phyloP scores from a whole-genome alignment of 2,113 vertebrate genomes.

The Elaphurus davidianus region DNA sequence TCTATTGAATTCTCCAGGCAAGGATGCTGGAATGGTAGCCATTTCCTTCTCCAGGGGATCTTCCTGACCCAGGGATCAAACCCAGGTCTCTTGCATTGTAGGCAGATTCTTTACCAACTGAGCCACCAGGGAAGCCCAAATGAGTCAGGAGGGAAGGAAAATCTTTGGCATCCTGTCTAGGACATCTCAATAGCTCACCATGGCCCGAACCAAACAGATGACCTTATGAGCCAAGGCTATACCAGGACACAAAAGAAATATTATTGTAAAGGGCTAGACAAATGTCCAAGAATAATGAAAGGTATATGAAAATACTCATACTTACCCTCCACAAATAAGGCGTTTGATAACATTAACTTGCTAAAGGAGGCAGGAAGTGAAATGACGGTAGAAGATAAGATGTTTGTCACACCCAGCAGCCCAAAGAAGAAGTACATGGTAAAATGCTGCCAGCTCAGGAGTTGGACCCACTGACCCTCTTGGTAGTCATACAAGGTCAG shows the following conservation, averaged over 20 bases:
- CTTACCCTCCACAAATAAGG: constrained; percentile 94
- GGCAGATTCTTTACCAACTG: not conserved
- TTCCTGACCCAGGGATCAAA: not conserved
- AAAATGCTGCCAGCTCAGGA: constrained; percentile 94
- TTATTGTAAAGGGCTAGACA: not conserved
- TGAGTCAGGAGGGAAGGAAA: not conserved
- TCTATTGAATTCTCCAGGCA: not conserved
- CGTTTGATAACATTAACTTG: constrained; percentile 89
- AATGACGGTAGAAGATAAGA: constrained; percentile 86
- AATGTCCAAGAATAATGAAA: not conserved
- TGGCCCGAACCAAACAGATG: not conserved
- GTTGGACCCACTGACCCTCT: constrained; percentile 87
- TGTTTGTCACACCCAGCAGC: constrained; percentile 85
- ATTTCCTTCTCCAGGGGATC: not conserved
- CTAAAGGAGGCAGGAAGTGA: constrained; percentile 86
- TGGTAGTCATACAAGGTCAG: constrained; percentile 88
- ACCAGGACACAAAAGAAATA: not conserved
- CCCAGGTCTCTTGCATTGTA: not conserved
- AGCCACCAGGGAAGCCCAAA: not conserved
- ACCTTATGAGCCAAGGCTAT: not conserved
- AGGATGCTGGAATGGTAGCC: not conserved
- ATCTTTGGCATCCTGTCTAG: not conserved
- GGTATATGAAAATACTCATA: not conserved
- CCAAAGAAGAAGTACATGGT: constrained; percentile 97
- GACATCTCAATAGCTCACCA: not conserved